Evolutionary conservation across 1,140 invertebrate genomes (phyloP), one percentile per base, ranked within the genome.

Genomic region (Trachelipus rathkii): DNA sequence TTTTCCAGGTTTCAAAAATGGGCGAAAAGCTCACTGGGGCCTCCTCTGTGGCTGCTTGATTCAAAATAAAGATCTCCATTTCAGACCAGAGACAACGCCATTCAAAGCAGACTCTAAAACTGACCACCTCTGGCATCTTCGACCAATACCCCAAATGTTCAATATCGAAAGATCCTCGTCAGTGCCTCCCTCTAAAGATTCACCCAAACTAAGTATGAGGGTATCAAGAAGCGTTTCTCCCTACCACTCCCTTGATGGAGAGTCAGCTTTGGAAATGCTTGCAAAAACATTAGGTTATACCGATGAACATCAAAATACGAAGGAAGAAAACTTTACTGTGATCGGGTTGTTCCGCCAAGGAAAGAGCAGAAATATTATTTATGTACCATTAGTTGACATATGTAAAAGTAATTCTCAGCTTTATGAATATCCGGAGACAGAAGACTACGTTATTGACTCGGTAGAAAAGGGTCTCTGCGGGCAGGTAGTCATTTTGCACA

Each of bases 21-120:
- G 79, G 0, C 75, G 77, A 76, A 81, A 81, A 43, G 79, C 79
- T 6, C 79, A 81, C 72, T 81, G 79, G 79, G 76, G 79, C 11
- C 44, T 81, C n/a, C 45, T 81, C 0, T 81, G 77, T 71, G 79
- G 79, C 11, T 78, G 77, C 69, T 72, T 81, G 44, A 72, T 81
- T 8, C 79, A 81, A 44, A 76, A 74, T 71, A 68, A 44, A 11
- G 67, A 66, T 23, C 73, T 81, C 71, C 76, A 9, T 13, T 53
- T 33, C 11, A 67, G 60, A n/a, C 23, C 46, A 5, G 73, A 44
- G n/a, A 44, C 73, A 24, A 44, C 73, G 2, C 23, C 77, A 23
- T 67, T 76, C 9, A 78, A 78, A 43, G 21, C 76, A 11, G 79
- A 81, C 53, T 71, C 74, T 24, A 66, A 74, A 44, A 75, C 78